These are phyloP conservation scores for Leucoma salicis DNA, from an alignment of 2,888 invertebrate species.

Conservation along the genomic window DNA sequence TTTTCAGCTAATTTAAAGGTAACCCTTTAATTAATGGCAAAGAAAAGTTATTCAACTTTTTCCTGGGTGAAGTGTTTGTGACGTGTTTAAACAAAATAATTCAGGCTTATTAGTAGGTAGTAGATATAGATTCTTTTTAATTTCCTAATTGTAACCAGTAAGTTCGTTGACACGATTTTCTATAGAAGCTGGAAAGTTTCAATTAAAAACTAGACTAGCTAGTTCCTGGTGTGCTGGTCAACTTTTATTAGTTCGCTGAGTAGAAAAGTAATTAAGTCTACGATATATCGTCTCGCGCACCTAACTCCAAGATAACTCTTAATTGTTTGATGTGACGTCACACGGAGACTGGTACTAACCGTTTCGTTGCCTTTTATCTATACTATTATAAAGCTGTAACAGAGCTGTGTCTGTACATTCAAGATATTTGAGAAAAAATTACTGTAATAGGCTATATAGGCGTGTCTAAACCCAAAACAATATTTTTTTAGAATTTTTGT, in stretches of 20 bases:
- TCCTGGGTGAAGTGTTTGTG: slow-evolving; percentile 13
- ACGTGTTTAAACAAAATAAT: slow-evolving; percentile 4
- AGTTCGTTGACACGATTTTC: neutral
- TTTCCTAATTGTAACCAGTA: neutral
- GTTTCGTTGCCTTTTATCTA: slow-evolving; percentile 41
- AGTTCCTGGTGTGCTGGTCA: slow-evolving; percentile 64
- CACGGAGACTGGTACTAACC: slow-evolving; percentile 29
- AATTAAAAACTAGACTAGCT: slow-evolving; percentile 61
- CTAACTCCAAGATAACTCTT: slow-evolving; percentile 61
- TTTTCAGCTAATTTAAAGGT: slow-evolving; percentile 34
- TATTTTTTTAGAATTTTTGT: neutral
- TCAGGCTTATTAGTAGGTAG: neutral
- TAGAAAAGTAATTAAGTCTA: slow-evolving; percentile 71
- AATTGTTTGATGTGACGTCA: slow-evolving; percentile 66
- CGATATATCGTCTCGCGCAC: slow-evolving; percentile 60
- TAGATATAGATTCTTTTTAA: neutral
- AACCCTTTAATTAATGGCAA: slow-evolving; percentile 28
- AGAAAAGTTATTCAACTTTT: slow-evolving; percentile 15
- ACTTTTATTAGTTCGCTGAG: slow-evolving; percentile 72
- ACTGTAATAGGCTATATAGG: no score
- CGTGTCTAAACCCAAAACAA: no score
- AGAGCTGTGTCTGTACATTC: slow-evolving; percentile 42
- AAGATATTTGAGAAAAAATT: slow-evolving; percentile 45
- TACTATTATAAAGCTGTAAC: no score
- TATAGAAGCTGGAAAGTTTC: slow-evolving; percentile 18